Conservation (phyloP, 2,113 vertebrate species). For the Theristicus caerulescens region DNA sequence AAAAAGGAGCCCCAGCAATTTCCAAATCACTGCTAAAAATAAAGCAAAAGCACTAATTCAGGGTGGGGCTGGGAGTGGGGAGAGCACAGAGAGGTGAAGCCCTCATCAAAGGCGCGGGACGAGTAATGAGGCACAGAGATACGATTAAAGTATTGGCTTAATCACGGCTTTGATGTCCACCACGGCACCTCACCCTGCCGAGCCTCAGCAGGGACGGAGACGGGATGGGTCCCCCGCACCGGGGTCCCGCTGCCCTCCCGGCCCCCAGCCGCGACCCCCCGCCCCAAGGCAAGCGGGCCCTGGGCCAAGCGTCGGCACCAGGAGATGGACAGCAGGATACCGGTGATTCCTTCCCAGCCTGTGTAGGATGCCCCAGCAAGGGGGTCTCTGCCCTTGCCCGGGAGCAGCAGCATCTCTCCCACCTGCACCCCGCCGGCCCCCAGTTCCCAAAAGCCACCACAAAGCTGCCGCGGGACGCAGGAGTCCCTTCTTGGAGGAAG, state of each 20-base stretch:
- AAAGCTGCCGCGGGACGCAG: accelerated
- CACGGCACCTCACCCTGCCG: constrained; percentile 73
- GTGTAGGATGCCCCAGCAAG: accelerated
- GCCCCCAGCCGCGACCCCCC: not conserved
- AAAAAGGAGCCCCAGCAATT: not conserved
- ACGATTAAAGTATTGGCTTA: constrained; percentile 82
- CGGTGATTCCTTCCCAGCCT: accelerated
- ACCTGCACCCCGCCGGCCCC: not conserved
- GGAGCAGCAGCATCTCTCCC: not conserved
- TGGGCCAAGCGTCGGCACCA: accelerated
- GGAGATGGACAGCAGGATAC: accelerated
- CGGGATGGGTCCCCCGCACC: not conserved
- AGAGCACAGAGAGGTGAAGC: constrained; percentile 66
- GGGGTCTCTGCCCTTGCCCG: not conserved
- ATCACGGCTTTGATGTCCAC: constrained; percentile 85
- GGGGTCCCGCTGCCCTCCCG: constrained; percentile 47
- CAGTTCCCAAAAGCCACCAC: not conserved
- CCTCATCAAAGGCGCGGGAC: constrained; percentile 81
- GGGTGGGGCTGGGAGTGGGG: constrained; percentile 41
- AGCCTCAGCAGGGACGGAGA: not conserved
- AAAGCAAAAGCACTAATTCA: constrained; percentile 42
- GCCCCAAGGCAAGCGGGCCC: not conserved
- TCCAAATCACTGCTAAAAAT: constrained; percentile 70
- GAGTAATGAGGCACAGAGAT: constrained; percentile 76
- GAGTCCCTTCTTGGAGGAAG: accelerated